Percentiles rank a stretch among this genome's conserved stretches.
Evolutionary conservation across 2,113 vertebrate genomes (phyloP).

Genomic region (Puma concolor): DNA sequence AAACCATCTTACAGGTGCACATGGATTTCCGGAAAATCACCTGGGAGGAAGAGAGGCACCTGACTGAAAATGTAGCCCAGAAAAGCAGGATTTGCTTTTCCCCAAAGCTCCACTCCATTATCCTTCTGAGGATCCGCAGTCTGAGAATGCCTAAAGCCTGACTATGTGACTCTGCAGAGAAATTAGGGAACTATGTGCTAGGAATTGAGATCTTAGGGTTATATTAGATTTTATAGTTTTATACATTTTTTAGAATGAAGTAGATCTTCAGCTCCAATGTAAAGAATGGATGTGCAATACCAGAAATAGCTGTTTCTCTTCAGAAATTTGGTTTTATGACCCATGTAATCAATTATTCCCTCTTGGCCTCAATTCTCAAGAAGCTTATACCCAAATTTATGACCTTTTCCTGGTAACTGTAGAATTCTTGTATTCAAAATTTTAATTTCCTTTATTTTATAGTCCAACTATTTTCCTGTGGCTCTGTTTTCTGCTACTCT

Average conservation of each 20-base stretch:
- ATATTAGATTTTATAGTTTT: not conserved
- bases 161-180: not conserved
- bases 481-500: not conserved
- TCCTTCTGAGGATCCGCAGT: not conserved
- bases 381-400: slow-evolving; percentile 11
- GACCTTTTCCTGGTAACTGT: not conserved
- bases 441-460: not conserved
- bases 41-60: not conserved
- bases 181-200: not conserved
- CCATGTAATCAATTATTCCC: slow-evolving; percentile 1
- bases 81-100: not conserved
- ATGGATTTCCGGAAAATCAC: not conserved
- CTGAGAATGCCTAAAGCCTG: not conserved
- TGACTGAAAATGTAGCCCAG: not conserved
- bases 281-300: not conserved
- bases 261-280: not conserved
- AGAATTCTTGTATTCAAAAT: slow-evolving; percentile 12
- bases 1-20: not conserved
- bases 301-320: slow-evolving; percentile 22
- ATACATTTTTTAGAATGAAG: not conserved
- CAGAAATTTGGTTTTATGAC: slow-evolving; percentile 22
- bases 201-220: not conserved
- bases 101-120: not conserved
- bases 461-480: not conserved
- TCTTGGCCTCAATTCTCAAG: slow-evolving; percentile 3